Evolutionary conservation across 2,113 vertebrate genomes (phyloP).

Genomic region (Gallinago paraguaiae): DNA sequence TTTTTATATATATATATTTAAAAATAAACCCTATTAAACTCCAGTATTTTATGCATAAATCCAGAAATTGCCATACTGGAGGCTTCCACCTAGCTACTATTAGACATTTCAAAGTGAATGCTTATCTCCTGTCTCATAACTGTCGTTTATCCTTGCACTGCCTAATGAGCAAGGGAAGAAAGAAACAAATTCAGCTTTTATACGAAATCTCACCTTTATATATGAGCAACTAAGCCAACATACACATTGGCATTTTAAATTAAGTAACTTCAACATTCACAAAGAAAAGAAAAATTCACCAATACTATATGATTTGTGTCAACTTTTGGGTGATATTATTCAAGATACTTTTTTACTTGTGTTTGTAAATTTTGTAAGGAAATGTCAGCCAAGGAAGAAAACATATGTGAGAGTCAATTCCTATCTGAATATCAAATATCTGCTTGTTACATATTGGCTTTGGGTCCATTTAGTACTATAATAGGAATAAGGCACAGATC

Average conservation of each 20-base stretch:
- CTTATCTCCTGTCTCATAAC: not conserved
- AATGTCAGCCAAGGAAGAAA: not conserved
- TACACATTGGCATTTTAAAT: not conserved
- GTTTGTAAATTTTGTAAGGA: not conserved
- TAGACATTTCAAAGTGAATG: not conserved
- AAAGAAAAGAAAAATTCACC: not conserved
- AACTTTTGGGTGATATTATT: not conserved
- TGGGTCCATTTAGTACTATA: not conserved
- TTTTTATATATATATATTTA: too few relatives aligned
- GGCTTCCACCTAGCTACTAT: not conserved
- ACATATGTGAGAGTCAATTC: not conserved
- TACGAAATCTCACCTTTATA: not conserved
- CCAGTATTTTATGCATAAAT: not conserved
- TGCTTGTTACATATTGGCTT: not conserved
- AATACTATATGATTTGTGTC: not conserved
- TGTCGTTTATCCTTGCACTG: not conserved
- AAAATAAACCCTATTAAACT: not conserved
- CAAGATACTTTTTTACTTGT: not conserved
- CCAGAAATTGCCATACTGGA: not conserved
- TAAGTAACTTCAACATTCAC: not conserved
- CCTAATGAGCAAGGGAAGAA: not conserved
- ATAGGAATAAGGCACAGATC: not conserved
- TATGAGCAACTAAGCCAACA: not conserved
- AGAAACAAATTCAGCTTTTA: not conserved
- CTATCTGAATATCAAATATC: not conserved